Percentiles rank a stretch among this genome's conserved stretches.
Evolutionary conservation across 2,797 vertebrate species (phyloP).

Genomic region (Cetoscarus ocellatus): DNA sequence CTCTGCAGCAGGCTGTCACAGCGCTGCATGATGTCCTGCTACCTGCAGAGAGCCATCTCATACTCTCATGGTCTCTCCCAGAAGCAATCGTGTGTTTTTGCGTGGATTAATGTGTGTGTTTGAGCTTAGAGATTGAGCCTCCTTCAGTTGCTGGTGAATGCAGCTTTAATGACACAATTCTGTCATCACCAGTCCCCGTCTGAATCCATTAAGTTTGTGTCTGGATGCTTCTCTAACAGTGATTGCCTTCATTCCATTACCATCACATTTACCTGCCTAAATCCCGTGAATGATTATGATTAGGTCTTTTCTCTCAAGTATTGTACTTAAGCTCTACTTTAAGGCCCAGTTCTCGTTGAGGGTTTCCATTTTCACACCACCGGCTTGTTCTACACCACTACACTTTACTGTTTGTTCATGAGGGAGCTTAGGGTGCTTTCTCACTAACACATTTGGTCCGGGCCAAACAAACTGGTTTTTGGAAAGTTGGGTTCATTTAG

Average conservation of each 20-base stretch:
- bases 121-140: slow-evolving; percentile 13
- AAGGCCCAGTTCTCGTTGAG: background rate
- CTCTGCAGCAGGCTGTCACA: slow-evolving; percentile 32
- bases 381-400: background rate
- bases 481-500: too few species aligned
- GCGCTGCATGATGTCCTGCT: slow-evolving; percentile 48
- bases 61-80: slow-evolving; percentile 38
- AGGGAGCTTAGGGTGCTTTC: too few species aligned
- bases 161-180: slow-evolving; percentile 34
- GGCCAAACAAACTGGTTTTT: too few species aligned
- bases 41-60: slow-evolving; percentile 57
- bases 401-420: too few species aligned
- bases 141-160: slow-evolving; percentile 14
- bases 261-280: background rate
- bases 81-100: slow-evolving; percentile 19
- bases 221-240: background rate
- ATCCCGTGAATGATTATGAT: background rate
- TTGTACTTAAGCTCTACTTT: background rate
- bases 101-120: too few species aligned
- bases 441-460: too few species aligned
- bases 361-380: background rate
- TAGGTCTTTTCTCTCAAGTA: background rate
- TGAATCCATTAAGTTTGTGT: slow-evolving; percentile 6
- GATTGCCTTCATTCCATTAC: background rate
- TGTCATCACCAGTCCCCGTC: slow-evolving; percentile 10